Evolutionary conservation across 2,797 vertebrate genomes (phyloP).

Genomic region (Scomberomorus guttatus): DNA sequence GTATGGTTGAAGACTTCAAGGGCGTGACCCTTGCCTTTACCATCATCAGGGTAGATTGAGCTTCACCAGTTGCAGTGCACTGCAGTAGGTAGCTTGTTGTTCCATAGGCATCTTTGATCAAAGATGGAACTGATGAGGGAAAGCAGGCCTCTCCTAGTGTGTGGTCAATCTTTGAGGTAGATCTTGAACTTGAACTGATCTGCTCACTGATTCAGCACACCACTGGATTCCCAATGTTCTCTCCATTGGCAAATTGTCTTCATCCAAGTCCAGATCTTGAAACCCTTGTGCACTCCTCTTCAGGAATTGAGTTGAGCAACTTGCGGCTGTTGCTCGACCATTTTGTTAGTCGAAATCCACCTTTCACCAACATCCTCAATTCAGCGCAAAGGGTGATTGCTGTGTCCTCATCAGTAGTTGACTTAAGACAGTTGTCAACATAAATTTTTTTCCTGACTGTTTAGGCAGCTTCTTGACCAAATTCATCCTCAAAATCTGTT

Average conservation of each 20-base stretch:
- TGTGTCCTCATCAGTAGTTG: constrained; percentile 20
- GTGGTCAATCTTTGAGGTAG: constrained; percentile 38
- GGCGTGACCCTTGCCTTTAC: constrained; percentile 20
- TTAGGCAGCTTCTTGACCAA: neutral
- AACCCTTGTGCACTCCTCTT: constrained; percentile 39
- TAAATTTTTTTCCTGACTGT: constrained; percentile 34
- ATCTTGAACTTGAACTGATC: constrained; percentile 57
- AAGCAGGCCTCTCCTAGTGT: constrained; percentile 54
- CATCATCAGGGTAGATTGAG: neutral
- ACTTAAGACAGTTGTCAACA: constrained; percentile 47
- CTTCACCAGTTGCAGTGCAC: neutral
- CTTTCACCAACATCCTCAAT: constrained; percentile 42
- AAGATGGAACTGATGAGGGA: constrained; percentile 54
- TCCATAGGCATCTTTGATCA: constrained; percentile 40
- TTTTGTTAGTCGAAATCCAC: constrained; percentile 52
- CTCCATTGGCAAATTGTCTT: constrained; percentile 31
- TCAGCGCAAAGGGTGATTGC: constrained; percentile 21
- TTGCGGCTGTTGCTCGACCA: constrained; percentile 42
- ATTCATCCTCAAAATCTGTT: neutral
- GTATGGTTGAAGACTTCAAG: constrained; percentile 15
- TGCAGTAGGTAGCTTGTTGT: constrained; percentile 24
- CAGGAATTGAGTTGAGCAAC: constrained; percentile 37
- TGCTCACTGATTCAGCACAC: constrained; percentile 44
- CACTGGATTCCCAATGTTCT: constrained; percentile 49
- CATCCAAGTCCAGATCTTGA: constrained; percentile 50